Evolutionary conservation across 1,140 invertebrate species (phyloP).

Genomic region (Mylabris phalerata): DNA sequence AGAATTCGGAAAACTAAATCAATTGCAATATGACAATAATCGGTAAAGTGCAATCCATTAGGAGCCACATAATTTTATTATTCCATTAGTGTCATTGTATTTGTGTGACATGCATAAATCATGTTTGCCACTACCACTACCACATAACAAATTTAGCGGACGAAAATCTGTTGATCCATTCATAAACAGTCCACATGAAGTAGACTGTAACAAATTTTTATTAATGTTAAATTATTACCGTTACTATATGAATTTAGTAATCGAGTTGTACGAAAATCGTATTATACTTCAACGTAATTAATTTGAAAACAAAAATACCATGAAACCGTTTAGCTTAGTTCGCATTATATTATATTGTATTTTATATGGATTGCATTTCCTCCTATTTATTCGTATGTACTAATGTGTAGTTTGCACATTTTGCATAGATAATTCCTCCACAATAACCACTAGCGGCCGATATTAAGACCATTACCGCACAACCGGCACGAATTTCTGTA

Average conservation of each 20-base stretch:
- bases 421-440: too few species aligned
- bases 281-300: constrained; percentile 19
- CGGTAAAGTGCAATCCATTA: constrained; percentile 29
- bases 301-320: constrained; percentile 22
- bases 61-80: constrained; percentile 27
- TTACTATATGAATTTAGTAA: too few species aligned
- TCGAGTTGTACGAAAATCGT: not conserved
- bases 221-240: too few species aligned
- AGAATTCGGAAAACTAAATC: too few species aligned
- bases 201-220: too few species aligned
- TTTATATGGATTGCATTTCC: not conserved
- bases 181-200: too few species aligned
- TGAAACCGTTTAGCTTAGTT: constrained; percentile 18
- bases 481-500: too few species aligned
- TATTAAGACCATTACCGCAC: too few species aligned
- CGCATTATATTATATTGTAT: constrained; percentile 16
- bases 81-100: constrained; percentile 29
- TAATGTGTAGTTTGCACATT: not conserved
- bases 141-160: constrained; percentile 7
- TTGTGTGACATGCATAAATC: constrained; percentile 29
- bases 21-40: constrained; percentile 13
- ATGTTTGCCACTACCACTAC: constrained; percentile 18
- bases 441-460: too few species aligned
- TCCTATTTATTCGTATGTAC: not conserved
- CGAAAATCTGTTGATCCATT: too few species aligned